phyloP scores from a whole-genome alignment of 2,113 vertebrate genomes.

The Leptobrachium leishanense region DNA sequence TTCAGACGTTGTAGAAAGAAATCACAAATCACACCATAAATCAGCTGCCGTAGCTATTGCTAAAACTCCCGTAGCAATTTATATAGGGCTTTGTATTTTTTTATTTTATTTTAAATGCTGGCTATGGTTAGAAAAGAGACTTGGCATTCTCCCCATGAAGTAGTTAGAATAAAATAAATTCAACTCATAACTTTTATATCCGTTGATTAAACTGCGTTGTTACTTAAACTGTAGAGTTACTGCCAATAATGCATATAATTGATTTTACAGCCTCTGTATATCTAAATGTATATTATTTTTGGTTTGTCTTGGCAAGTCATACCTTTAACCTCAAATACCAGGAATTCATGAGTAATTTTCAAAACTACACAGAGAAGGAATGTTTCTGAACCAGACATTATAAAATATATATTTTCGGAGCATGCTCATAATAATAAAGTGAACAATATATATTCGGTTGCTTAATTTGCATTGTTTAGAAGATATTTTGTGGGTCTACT shows the following conservation, averaged over 20 bases:
- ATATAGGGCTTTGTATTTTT: too few relatives aligned
- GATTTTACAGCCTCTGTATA: slow-evolving; percentile 41
- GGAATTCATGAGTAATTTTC: slow-evolving; percentile 37
- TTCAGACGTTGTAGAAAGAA: too few relatives aligned
- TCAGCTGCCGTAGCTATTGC: too few relatives aligned
- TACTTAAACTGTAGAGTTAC: slow-evolving; percentile 39
- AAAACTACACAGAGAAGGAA: slow-evolving; percentile 25
- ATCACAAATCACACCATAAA: too few relatives aligned
- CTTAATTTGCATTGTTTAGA: slow-evolving; percentile 31
- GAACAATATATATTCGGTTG: not conserved
- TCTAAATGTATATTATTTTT: slow-evolving; percentile 24
- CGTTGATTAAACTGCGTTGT: slow-evolving; percentile 26
- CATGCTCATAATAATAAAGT: slow-evolving; percentile 4
- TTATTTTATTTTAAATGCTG: not conserved
- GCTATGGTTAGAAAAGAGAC: not conserved
- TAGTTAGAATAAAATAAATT: slow-evolving; percentile 42
- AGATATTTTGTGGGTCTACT: not conserved
- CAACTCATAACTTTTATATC: slow-evolving; percentile 37
- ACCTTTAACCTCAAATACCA: slow-evolving; percentile 38
- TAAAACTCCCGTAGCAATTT: too few relatives aligned
- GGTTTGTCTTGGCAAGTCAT: slow-evolving; percentile 38
- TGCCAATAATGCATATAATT: slow-evolving; percentile 40
- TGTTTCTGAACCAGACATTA: slow-evolving; percentile 22
- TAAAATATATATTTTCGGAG: slow-evolving; percentile 11
- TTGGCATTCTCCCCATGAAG: slow-evolving; percentile 27